Evolutionary conservation across 2,113 vertebrate genomes (phyloP).

Genomic region (Amphilophus citrinellus): DNA sequence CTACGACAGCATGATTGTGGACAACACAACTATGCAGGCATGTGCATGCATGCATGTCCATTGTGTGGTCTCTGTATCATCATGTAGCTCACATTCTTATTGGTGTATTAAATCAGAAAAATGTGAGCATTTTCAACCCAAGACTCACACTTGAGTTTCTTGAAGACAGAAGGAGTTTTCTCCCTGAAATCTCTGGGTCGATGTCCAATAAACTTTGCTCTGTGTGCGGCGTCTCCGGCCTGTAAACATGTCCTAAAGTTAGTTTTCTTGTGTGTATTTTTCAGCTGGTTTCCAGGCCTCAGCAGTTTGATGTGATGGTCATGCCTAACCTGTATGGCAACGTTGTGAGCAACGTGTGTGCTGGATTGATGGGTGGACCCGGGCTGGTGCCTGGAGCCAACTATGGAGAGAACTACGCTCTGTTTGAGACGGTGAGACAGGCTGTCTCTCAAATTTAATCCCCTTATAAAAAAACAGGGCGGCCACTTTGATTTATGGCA

Average conservation of each 20-base stretch:
- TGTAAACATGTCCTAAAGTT: constrained; percentile 84
- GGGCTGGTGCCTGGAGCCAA: constrained; percentile 87
- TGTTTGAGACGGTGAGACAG: constrained; percentile 90
- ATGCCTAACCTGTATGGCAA: constrained; percentile 96
- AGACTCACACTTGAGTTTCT: background rate
- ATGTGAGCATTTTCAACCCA: background rate
- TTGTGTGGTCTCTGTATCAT: background rate
- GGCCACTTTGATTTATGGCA: background rate
- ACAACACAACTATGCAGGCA: constrained; percentile 95
- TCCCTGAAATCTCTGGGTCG: too few species aligned
- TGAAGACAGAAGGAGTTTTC: too few species aligned
- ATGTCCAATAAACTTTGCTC: too few species aligned
- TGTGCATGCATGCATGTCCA: background rate
- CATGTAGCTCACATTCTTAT: background rate
- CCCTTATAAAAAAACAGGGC: background rate
- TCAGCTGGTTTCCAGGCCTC: constrained; percentile 90
- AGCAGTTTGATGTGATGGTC: constrained; percentile 96
- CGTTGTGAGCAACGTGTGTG: constrained; percentile 93
- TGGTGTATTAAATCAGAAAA: background rate
- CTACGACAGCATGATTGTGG: constrained; percentile 93
- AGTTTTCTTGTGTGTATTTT: constrained; percentile 13
- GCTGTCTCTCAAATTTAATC: background rate
- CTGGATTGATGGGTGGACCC: constrained; percentile 89
- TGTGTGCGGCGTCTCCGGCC: constrained; percentile 76
- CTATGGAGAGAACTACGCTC: constrained; percentile 87